phyloP scores from a whole-genome alignment of 1,140 invertebrate species.

The Drosophila lini region DNA sequence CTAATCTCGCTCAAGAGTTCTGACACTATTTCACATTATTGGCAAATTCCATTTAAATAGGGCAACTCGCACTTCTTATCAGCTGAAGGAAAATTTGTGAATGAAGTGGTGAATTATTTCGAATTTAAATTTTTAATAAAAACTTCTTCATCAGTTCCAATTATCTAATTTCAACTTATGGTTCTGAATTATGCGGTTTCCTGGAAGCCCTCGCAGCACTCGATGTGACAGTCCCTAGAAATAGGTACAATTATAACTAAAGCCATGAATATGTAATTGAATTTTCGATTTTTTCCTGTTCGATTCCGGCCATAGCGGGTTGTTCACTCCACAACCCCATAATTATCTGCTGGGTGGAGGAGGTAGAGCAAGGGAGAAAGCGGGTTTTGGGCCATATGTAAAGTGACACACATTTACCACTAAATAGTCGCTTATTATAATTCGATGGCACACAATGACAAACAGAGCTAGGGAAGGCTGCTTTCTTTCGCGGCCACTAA shows the following conservation, averaged over 20 bases:
- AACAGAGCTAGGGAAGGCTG: slow-evolving; percentile 32
- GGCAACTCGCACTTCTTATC: slow-evolving; percentile 10
- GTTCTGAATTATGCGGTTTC: background rate
- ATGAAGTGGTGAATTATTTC: slow-evolving; percentile 6
- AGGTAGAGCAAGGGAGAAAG: too few species aligned
- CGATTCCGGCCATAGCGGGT: slow-evolving; percentile 8
- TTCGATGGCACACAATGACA: slow-evolving; percentile 79
- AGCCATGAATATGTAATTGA: slow-evolving; percentile 44
- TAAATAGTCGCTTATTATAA: slow-evolving; percentile 80
- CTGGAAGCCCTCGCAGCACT: background rate
- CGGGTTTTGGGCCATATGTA: slow-evolving; percentile 33
- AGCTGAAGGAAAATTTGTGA: slow-evolving; percentile 10
- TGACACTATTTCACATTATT: slow-evolving; percentile 12
- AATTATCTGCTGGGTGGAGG: slow-evolving; percentile 42
- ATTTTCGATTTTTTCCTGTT: slow-evolving; percentile 53
- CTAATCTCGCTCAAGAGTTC: background rate
- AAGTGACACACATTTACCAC: slow-evolving; percentile 79
- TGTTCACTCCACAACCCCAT: slow-evolving; percentile 24
- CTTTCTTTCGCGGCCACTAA: slow-evolving; percentile 28
- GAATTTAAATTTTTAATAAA: background rate
- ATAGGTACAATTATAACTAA: slow-evolving; percentile 22
- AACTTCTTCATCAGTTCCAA: background rate
- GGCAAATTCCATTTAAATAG: slow-evolving; percentile 11
- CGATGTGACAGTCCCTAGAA: slow-evolving; percentile 8
- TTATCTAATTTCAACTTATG: background rate